phyloP scores from a whole-genome alignment of 1,140 invertebrate species.

The Steinernema feltiae region DNA sequence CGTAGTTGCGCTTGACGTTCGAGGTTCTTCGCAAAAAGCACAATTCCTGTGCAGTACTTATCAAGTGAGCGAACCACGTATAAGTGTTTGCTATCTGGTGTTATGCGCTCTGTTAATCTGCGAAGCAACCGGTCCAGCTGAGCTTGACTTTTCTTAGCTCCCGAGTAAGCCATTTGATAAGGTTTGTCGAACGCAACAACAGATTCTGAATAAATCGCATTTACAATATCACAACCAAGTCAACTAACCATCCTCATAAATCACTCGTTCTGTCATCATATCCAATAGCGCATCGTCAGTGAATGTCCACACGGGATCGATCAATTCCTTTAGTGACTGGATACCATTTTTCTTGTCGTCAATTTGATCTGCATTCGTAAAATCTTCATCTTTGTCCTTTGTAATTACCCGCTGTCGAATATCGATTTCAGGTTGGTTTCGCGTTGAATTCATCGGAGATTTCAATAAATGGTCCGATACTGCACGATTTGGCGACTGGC shows the following conservation, averaged over 20 bases:
- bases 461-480: too few species aligned
- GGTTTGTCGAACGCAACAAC: background rate
- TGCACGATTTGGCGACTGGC: too few species aligned
- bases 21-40: background rate
- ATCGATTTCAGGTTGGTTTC: background rate
- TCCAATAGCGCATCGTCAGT: background rate
- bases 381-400: background rate
- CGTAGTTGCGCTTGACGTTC: background rate
- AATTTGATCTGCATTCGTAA: background rate
- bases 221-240: background rate
- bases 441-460: too few species aligned
- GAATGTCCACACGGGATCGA: background rate
- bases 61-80: background rate
- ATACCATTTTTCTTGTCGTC: background rate
- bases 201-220: background rate
- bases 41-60: background rate
- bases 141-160: background rate
- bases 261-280: background rate
- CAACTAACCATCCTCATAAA: background rate
- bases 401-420: too few species aligned
- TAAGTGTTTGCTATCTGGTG: background rate
- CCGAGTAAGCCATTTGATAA: conserved; percentile 2
- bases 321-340: background rate
- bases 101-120: background rate
- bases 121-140: background rate